phyloP scores from a whole-genome alignment of 1,140 invertebrate species.

The Aphis gossypii region DNA sequence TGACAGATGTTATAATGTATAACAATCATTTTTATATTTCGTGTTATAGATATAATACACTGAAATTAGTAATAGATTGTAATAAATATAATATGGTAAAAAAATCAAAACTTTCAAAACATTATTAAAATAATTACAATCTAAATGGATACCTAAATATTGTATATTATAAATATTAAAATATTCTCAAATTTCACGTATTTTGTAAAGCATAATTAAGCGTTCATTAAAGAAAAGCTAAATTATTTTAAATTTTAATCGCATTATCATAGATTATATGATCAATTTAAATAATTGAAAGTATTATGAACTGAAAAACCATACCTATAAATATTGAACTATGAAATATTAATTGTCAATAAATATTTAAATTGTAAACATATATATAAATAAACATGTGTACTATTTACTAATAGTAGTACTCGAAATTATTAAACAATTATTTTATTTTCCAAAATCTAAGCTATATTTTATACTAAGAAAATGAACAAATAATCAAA shows the following conservation, averaged over 20 bases:
- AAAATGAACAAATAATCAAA: not conserved
- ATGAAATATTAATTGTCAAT: not conserved
- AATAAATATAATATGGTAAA: not conserved
- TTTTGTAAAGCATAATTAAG: not conserved
- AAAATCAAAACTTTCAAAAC: not conserved
- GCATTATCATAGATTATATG: not conserved
- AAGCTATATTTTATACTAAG: not conserved
- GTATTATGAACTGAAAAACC: not conserved
- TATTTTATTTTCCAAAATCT: not conserved
- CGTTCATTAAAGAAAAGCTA: not conserved
- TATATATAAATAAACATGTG: not conserved
- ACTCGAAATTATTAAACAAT: not conserved
- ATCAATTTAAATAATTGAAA: not conserved
- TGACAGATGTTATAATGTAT: not conserved
- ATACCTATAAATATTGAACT: no score
- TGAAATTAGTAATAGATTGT: not conserved
- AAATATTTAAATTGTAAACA: not conserved
- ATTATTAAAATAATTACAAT: slow-evolving; percentile 32
- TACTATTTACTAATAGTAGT: not conserved
- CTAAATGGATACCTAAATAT: no score
- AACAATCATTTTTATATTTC: no score
- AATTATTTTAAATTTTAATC: not conserved
- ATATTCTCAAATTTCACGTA: not conserved
- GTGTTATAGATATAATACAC: not conserved
- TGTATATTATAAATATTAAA: not conserved